Conservation (phyloP, 2,888 invertebrate species). For the Ischnura elegans region DNA sequence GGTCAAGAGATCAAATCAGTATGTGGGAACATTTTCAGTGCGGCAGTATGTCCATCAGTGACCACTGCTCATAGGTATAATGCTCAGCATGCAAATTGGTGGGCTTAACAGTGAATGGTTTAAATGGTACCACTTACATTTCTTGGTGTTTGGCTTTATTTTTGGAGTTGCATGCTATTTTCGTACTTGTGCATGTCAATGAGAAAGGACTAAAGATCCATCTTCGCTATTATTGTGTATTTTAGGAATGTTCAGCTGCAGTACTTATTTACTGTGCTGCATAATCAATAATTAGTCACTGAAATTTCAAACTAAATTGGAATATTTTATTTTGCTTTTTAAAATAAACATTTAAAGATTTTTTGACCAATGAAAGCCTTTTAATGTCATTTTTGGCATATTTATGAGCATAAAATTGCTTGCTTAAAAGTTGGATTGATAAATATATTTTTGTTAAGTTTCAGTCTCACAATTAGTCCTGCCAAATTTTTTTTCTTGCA, state of each 20-base stretch:
- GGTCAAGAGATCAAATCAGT: no score
- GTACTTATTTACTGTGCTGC: no score
- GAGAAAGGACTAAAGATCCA: not conserved
- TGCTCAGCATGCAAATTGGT: no score
- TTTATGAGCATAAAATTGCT: not conserved
- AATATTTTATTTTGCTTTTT: not conserved
- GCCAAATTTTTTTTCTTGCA: no score
- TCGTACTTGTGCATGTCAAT: not conserved
- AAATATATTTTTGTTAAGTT: no score
- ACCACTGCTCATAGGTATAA: no score
- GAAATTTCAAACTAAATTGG: not conserved
- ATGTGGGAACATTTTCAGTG: no score
- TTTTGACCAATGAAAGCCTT: not conserved
- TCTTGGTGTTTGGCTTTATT: not conserved
- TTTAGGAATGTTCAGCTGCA: no score
- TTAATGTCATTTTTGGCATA: not conserved
- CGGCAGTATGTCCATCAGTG: no score
- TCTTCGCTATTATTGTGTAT: not conserved
- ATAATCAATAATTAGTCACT: not conserved
- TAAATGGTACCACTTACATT: not conserved
- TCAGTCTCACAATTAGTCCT: no score
- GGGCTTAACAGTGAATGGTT: no score
- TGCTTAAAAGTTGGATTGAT: not conserved
- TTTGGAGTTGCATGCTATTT: not conserved
- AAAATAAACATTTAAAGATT: no score